Evolutionary conservation across 1,140 invertebrate genomes (phyloP), one percentile per base, ranked within the genome.

Genomic region (Oreohelix idahoensis): DNA sequence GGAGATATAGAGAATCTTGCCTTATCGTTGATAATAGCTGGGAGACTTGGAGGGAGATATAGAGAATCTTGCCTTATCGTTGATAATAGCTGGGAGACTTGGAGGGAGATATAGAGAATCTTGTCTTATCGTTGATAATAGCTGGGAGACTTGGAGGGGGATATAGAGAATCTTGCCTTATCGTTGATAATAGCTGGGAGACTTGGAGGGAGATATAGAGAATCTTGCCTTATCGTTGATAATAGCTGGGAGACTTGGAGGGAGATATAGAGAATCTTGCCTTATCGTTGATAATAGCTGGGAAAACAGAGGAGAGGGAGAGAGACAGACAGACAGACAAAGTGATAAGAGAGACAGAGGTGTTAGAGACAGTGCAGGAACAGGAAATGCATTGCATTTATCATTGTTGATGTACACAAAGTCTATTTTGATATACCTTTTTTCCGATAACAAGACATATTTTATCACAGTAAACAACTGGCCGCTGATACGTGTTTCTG

Each of bases 1-100:
- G 20, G 78, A 80, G 53, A 80, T 32, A 69, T 53, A 69, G 32
- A 80, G 78, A 78, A n/a, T n/a, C n/a, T n/a, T n/a, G n/a, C n/a
- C n/a, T n/a, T n/a, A n/a, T n/a, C n/a, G n/a, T n/a, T 58, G 20
- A 69, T 45, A 80, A 8, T 15, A 45, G 5, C 5, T 45, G 5
- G 42, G 78, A 69, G 32, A 70, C 2, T 66, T 15, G 35, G 38
- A 80, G 38, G 20, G 78, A 80, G 53, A 80, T 32, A 69, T 53
- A 69, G 32, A 80, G 78, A 78, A n/a, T n/a, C n/a, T n/a, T n/a
- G n/a, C n/a, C n/a, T n/a, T n/a, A n/a, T n/a, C n/a, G n/a, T n/a
- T 58, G 20, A 69, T 45, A 80, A 8, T 15, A 45, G 5, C 5
- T 45, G 5, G 42, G 78, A 69, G 32, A 70, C 2, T 66, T 15